Evolutionary conservation across 2,797 vertebrate species (phyloP).

Genomic region (Oryzias dopingdopingensis): DNA sequence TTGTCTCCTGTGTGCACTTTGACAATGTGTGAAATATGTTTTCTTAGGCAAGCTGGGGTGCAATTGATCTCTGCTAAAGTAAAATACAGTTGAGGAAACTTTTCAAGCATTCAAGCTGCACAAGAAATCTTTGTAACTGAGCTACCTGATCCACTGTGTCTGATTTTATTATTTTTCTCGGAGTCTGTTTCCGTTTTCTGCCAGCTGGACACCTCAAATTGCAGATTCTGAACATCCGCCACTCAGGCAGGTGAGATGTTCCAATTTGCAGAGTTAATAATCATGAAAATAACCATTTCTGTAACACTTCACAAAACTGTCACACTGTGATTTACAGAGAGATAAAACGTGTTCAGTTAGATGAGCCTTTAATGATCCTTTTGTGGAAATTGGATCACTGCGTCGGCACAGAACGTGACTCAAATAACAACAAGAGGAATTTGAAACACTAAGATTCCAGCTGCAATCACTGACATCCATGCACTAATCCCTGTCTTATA

Average conservation of each 20-base stretch:
- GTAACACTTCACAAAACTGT: constrained; percentile 1
- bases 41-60: too few relatives aligned
- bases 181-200: too few relatives aligned
- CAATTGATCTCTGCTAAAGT: too few relatives aligned
- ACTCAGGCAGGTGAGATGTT: too few relatives aligned
- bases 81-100: too few relatives aligned
- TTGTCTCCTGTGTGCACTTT: too few relatives aligned
- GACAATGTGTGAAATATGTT: too few relatives aligned
- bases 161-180: too few relatives aligned
- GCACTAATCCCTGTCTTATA: constrained; percentile 9
- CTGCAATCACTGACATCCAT: background rate
- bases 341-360: constrained; percentile 28
- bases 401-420: constrained; percentile 18
- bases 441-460: background rate
- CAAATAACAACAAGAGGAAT: constrained; percentile 25
- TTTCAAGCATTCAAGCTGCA: background rate
- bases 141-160: too few relatives aligned
- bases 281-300: constrained; percentile 21
- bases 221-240: background rate
- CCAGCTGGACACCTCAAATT: background rate
- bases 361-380: constrained; percentile 44
- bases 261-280: background rate
- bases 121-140: too few relatives aligned
- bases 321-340: constrained; percentile 13
- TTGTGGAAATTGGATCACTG: constrained; percentile 35